Conservation (phyloP, 2,888 invertebrate species). For the Lasiommata megera region DNA sequence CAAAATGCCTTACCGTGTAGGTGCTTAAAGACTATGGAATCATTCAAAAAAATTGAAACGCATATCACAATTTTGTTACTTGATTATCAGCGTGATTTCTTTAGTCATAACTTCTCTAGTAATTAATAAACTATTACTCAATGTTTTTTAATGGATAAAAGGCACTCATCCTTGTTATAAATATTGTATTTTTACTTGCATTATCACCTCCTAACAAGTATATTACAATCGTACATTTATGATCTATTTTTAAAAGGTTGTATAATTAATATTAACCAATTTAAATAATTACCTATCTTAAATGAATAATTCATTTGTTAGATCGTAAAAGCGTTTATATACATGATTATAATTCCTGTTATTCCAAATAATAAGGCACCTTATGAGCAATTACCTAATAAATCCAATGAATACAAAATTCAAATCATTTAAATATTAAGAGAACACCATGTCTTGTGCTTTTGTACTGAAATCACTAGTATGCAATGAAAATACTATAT, state of each 20-base stretch:
- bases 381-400: conserved; percentile 47
- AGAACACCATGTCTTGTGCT: conserved; percentile 43
- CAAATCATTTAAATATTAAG: conserved; percentile 15
- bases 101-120: no score
- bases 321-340: conserved; percentile 21
- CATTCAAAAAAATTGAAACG: no score
- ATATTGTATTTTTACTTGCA: conserved; percentile 39
- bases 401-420: conserved; percentile 28
- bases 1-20: no score
- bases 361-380: conserved; percentile 57
- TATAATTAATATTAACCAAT: conserved; percentile 23
- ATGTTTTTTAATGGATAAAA: conserved; percentile 60
- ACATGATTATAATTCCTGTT: conserved; percentile 32
- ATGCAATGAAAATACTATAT: conserved; percentile 34
- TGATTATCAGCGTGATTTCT: no score
- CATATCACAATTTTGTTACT: no score
- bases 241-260: conserved; percentile 24
- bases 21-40: no score
- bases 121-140: no score
- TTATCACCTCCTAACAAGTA: conserved; percentile 19
- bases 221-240: conserved; percentile 27
- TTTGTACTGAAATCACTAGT: conserved; percentile 58
- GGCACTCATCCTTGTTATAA: conserved; percentile 72
- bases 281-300: conserved; percentile 29
- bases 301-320: conserved; percentile 29